Evolutionary conservation across 1,140 invertebrate genomes (phyloP).

Genomic region (Aplysia californica): DNA sequence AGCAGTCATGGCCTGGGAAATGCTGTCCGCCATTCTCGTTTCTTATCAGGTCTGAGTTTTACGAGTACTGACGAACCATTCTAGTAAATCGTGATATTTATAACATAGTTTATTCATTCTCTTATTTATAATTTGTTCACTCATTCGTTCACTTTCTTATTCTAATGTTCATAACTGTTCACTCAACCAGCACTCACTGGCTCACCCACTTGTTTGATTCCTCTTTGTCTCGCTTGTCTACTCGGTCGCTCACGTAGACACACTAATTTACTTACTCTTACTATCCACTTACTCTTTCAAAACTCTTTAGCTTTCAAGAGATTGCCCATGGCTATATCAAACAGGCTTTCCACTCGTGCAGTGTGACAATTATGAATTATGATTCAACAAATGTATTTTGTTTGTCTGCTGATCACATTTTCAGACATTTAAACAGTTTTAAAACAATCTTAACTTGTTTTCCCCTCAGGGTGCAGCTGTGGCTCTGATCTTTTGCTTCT

Average conservation of each 20-base stretch:
- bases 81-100: too few relatives aligned
- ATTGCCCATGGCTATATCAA: too few relatives aligned
- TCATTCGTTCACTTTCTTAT: neutral
- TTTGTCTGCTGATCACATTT: too few relatives aligned
- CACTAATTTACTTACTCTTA: too few relatives aligned
- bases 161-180: neutral
- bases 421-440: too few relatives aligned
- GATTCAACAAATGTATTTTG: too few relatives aligned
- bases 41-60: conserved; percentile 54
- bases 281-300: too few relatives aligned
- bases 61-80: too few relatives aligned
- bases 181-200: neutral
- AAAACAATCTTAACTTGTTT: neutral
- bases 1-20: conserved; percentile 38
- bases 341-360: too few relatives aligned
- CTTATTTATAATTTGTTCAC: neutral
- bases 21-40: conserved; percentile 43
- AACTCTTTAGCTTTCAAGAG: too few relatives aligned
- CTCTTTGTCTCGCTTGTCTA: neutral
- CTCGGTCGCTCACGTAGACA: neutral
- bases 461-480: conserved; percentile 87
- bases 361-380: too few relatives aligned
- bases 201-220: neutral
- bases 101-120: too few relatives aligned
- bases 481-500: conserved; percentile 92